Evolutionary conservation across 2,113 vertebrate genomes (phyloP).

Genomic region (Anguilla rostrata): DNA sequence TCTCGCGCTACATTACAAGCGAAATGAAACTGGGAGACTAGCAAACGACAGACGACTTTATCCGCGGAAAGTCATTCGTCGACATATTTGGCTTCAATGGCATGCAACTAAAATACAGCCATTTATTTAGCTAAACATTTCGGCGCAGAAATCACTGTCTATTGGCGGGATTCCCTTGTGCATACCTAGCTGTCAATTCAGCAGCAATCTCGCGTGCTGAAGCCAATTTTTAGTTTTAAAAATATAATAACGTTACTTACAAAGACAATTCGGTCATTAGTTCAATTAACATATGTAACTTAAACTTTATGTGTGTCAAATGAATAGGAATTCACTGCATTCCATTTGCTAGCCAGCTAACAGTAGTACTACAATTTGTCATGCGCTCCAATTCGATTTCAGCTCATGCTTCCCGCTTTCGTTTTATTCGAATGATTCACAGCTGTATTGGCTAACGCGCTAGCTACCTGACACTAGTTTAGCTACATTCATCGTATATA

Average conservation of each 20-base stretch:
- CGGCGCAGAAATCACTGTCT: background rate
- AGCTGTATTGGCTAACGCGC: background rate
- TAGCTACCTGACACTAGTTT: background rate
- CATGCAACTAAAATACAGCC: background rate
- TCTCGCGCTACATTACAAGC: background rate
- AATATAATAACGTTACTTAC: background rate
- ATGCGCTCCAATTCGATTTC: background rate
- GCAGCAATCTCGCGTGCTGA: background rate
- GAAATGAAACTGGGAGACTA: background rate
- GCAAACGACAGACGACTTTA: background rate
- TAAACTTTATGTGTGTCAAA: background rate
- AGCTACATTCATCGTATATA: background rate
- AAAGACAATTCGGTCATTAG: background rate
- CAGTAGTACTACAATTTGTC: background rate
- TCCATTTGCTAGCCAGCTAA: background rate
- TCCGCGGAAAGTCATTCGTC: background rate
- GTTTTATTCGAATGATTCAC: background rate
- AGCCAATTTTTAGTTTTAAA: background rate
- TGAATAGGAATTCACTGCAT: background rate
- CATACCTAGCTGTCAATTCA: background rate
- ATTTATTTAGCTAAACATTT: background rate
- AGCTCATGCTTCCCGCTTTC: conserved; percentile 8
- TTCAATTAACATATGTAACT: background rate
- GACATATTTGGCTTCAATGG: background rate
- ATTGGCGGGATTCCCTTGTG: background rate